phyloP scores from a whole-genome alignment of 2,888 invertebrate species.

The Boloria euphrosyne region DNA sequence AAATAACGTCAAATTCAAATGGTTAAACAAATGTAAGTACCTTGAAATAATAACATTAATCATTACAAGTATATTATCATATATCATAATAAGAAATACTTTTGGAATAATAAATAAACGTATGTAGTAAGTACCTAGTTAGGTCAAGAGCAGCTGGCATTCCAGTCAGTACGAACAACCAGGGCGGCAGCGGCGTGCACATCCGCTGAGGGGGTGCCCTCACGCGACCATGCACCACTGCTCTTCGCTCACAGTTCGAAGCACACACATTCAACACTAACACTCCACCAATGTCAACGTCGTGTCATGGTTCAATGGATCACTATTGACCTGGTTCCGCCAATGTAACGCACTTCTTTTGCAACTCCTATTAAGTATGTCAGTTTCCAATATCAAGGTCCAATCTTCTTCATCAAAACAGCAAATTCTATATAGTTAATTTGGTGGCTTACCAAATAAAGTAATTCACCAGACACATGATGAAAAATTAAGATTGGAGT shows the following conservation, averaged over 20 bases:
- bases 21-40: too few species aligned
- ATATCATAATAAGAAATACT: not conserved
- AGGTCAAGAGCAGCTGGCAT: slow-evolving; percentile 82
- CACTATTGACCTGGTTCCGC: slow-evolving; percentile 65
- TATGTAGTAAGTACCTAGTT: slow-evolving; percentile 67
- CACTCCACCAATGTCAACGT: slow-evolving; percentile 67
- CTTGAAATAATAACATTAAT: not conserved
- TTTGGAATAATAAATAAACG: slow-evolving; percentile 3
- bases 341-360: slow-evolving; percentile 67
- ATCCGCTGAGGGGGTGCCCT: slow-evolving; percentile 70
- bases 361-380: slow-evolving; percentile 36
- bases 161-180: slow-evolving; percentile 77
- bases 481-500: slow-evolving; percentile 68
- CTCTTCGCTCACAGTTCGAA: slow-evolving; percentile 36
- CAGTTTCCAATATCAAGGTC: slow-evolving; percentile 22
- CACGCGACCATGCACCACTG: slow-evolving; percentile 48
- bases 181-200: slow-evolving; percentile 76
- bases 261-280: slow-evolving; percentile 67
- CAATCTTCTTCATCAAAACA: slow-evolving; percentile 1
- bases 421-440: slow-evolving; percentile 29
- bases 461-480: slow-evolving; percentile 52
- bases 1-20: too few species aligned
- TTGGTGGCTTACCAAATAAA: slow-evolving; percentile 43
- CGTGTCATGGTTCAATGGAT: slow-evolving; percentile 70
- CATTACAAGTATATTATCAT: not conserved